phyloP scores from a whole-genome alignment of 1,140 invertebrate genomes.

The Leguminivora glycinivorella region DNA sequence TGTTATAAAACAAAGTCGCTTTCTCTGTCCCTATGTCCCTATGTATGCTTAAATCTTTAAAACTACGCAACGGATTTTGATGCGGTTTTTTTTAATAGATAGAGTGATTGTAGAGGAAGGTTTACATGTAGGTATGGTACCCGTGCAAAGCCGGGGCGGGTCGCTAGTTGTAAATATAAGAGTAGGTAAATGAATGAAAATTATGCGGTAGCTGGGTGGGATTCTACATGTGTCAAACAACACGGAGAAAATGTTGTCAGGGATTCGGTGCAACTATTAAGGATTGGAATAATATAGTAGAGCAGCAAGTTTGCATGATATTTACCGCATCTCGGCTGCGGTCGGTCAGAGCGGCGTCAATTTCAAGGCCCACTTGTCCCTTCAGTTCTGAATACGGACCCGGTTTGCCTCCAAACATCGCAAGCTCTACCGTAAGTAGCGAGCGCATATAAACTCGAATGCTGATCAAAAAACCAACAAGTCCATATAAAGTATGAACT shows the following conservation, averaged over 20 bases:
- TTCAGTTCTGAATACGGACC: constrained; percentile 49
- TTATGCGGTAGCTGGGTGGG: too few species aligned
- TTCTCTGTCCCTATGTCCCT: too few species aligned
- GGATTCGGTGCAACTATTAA: not conserved
- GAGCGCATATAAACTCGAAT: constrained; percentile 25
- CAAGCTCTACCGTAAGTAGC: constrained; percentile 44
- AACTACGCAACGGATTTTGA: too few species aligned
- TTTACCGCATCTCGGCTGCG: constrained; percentile 44
- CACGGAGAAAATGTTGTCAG: not conserved
- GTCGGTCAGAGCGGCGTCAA: constrained; percentile 38
- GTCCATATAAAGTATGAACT: constrained; percentile 7
- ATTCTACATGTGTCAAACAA: not conserved
- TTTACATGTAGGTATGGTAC: too few species aligned
- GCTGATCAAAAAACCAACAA: constrained; percentile 35
- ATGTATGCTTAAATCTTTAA: too few species aligned
- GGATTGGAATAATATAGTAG: not conserved
- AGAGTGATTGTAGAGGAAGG: too few species aligned
- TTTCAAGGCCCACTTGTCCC: constrained; percentile 54
- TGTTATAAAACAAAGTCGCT: too few species aligned
- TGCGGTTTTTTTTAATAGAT: too few species aligned
- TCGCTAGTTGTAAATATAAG: too few species aligned
- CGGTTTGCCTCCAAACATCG: constrained; percentile 54
- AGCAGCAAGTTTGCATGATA: constrained; percentile 32
- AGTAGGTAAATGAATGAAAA: too few species aligned
- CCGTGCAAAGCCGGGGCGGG: too few species aligned